phyloP scores from a whole-genome alignment of 2,113 vertebrate genomes.

The Turnix velox region DNA sequence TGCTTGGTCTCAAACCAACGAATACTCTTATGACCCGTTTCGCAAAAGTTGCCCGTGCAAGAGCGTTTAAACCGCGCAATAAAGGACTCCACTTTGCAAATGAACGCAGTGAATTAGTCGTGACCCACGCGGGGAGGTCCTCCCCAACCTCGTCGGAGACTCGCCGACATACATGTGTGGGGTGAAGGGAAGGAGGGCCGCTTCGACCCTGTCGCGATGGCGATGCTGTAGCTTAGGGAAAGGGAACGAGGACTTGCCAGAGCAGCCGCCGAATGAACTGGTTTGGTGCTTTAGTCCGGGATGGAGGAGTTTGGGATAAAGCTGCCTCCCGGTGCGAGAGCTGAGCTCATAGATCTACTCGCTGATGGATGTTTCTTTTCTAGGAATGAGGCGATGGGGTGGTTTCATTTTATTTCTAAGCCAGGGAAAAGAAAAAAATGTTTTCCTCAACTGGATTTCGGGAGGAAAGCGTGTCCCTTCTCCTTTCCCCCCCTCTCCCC shows the following conservation, averaged over 20 bases:
- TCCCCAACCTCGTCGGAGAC: not conserved
- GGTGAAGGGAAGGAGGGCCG: not conserved
- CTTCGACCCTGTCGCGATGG: not conserved
- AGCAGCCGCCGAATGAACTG: not conserved
- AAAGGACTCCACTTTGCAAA: slow-evolving; percentile 10
- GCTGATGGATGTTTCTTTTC: not conserved
- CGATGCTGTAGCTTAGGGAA: not conserved
- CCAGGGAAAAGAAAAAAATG: not conserved
- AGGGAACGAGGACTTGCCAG: not conserved
- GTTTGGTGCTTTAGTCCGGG: not conserved
- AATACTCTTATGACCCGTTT: not conserved
- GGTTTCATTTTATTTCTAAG: not conserved
- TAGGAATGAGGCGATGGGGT: not conserved
- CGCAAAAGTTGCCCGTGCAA: slow-evolving; percentile 5
- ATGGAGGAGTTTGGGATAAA: not conserved
- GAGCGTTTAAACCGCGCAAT: slow-evolving; percentile 10
- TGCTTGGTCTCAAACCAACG: not conserved
- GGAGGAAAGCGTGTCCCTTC: not conserved
- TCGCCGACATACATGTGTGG: not conserved
- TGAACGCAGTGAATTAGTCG: not conserved
- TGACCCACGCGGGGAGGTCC: not conserved
- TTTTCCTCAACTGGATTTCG: not conserved
- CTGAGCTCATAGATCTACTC: not conserved
- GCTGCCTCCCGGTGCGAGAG: not conserved
- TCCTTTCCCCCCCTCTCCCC: not conserved